Evolutionary conservation across 2,797 vertebrate genomes (phyloP).

Genomic region (Molossus molossus): DNA sequence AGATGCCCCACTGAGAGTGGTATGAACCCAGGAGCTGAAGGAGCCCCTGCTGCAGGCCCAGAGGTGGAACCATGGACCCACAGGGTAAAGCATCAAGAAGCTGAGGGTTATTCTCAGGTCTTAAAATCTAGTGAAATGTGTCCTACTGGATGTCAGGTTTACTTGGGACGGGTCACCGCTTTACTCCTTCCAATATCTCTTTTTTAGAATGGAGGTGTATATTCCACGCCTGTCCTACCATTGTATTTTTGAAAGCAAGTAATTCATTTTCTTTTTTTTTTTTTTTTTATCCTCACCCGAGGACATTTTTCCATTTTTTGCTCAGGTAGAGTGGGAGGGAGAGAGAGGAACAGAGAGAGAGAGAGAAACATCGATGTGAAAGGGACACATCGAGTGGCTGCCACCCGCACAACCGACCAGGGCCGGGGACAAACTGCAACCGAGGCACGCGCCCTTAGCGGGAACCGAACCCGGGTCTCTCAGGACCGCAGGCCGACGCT

Average conservation of each 20-base stretch:
- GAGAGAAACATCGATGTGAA: no score
- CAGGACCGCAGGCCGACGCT: no score
- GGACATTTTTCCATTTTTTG: no score
- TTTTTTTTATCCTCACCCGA: no score
- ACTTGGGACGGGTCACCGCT: not conserved
- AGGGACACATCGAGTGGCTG: no score
- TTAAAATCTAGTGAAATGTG: not conserved
- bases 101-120: not conserved
- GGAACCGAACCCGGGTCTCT: no score
- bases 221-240: not conserved
- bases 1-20: not conserved
- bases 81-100: not conserved
- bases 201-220: not conserved
- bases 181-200: not conserved
- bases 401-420: no score
- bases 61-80: not conserved
- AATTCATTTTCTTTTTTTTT: slow-evolving; percentile 45
- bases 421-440: no score
- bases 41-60: not conserved
- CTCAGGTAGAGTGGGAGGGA: no score
- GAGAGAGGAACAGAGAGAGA: no score
- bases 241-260: slow-evolving; percentile 14
- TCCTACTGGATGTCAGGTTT: not conserved
- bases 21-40: not conserved
- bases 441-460: no score